A percentile compares a stretch with the other conserved stretches of the same genome.
Conservation (phyloP, 2,797 vertebrate species). For the Holocentrus rufus region DNA sequence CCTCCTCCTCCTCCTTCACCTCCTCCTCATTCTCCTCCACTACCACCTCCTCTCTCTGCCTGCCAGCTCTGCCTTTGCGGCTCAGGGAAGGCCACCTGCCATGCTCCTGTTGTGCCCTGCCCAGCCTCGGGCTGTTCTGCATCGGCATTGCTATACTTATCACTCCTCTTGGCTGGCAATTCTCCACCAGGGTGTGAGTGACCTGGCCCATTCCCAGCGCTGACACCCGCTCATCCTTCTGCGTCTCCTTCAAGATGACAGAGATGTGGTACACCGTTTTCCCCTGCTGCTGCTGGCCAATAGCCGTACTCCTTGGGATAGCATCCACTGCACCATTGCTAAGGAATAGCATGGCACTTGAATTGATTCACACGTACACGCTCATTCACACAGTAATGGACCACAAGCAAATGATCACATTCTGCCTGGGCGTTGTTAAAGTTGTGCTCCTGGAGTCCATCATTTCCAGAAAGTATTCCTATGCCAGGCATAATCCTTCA, state of each 20-base stretch:
- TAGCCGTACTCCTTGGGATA: constrained; percentile 62
- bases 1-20: constrained; percentile 71
- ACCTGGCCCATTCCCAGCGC: constrained; percentile 64
- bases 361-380: constrained; percentile 39
- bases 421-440: constrained; percentile 48
- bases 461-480: constrained; percentile 79
- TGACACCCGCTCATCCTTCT: constrained; percentile 59
- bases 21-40: constrained; percentile 75
- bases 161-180: constrained; percentile 52
- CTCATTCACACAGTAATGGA: constrained; percentile 43
- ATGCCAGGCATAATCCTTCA: constrained; percentile 82
- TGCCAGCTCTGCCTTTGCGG: constrained; percentile 61
- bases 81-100: constrained; percentile 75
- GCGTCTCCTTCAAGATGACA: constrained; percentile 67
- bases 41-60: constrained; percentile 71
- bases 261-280: constrained; percentile 67
- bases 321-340: constrained; percentile 73
- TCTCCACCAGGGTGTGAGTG: constrained; percentile 69
- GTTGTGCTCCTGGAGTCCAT: constrained; percentile 71
- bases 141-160: constrained; percentile 65
- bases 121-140: constrained; percentile 74
- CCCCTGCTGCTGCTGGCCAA: constrained; percentile 61
- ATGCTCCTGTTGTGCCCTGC: constrained; percentile 70
- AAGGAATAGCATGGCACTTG: constrained; percentile 77
- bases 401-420: constrained; percentile 45